These are phyloP conservation scores for Chrysopa pallens DNA, from an alignment of 1,140 invertebrate species.

Conservation along the genomic window DNA sequence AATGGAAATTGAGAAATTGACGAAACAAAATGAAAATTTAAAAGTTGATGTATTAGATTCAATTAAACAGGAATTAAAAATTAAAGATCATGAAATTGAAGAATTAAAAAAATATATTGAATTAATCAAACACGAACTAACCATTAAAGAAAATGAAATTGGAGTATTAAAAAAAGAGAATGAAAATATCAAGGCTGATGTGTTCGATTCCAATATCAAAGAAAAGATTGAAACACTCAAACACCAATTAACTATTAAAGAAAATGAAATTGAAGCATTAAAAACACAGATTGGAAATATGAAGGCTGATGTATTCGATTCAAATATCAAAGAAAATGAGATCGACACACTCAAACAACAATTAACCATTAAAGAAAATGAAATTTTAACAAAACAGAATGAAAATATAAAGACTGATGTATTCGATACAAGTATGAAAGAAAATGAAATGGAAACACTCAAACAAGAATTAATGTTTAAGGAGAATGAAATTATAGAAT, in stretches of 20 bases:
- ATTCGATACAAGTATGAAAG: constrained; percentile 9
- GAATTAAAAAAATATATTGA: neutral
- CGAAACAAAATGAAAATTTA: constrained; percentile 23
- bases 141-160: neutral
- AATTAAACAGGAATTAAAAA: neutral
- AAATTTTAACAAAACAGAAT: constrained; percentile 13
- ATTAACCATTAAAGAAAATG: neutral
- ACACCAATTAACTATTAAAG: constrained; percentile 15
- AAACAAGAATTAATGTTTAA: constrained; percentile 15
- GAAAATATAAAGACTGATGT: constrained; percentile 11
- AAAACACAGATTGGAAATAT: neutral
- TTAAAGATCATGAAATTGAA: constrained; percentile 1
- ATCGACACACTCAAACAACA: neutral
- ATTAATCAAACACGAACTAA: neutral
- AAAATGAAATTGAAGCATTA: constrained; percentile 19
- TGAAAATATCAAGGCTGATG: constrained; percentile 11
- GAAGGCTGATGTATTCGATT: neutral
- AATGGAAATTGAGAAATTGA: constrained; percentile 22
- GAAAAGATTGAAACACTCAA: constrained; percentile 15
- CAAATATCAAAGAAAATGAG: neutral
- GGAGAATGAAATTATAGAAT: constrained; percentile 20
- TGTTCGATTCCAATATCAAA: constrained; percentile 10
- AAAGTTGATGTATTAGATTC: constrained; percentile 5
- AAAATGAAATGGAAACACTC: constrained; percentile 17
- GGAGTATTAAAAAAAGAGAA: constrained; percentile 13